phyloP scores from a whole-genome alignment of 2,888 invertebrate species.

The Drosophila recens region DNA sequence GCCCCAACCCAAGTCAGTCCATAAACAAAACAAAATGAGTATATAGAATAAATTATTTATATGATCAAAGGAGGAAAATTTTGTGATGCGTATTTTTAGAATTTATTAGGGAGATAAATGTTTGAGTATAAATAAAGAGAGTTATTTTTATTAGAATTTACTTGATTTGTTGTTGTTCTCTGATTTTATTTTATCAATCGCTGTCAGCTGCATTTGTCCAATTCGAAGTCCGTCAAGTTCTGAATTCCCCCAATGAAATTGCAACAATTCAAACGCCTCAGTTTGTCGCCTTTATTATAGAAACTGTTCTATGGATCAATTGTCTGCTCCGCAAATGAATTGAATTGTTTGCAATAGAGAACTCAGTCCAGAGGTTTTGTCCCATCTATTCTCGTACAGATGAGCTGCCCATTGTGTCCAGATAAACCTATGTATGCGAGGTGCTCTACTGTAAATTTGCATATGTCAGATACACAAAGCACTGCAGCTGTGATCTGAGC shows the following conservation, averaged over 20 bases:
- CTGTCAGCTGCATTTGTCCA: neutral
- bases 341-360: conserved; percentile 30
- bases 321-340: conserved; percentile 49
- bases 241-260: conserved; percentile 38
- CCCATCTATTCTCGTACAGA: conserved; percentile 37
- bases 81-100: neutral
- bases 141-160: neutral
- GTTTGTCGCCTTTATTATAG: conserved; percentile 11
- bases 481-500: conserved; percentile 3
- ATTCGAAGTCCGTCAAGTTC: neutral
- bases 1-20: neutral
- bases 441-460: conserved; percentile 44
- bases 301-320: conserved; percentile 29
- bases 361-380: neutral
- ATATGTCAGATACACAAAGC: conserved; percentile 45
- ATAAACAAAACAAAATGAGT: neutral
- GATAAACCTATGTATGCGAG: conserved; percentile 19
- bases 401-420: conserved; percentile 45
- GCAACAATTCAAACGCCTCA: conserved; percentile 34
- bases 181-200: neutral
- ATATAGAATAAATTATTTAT: conserved; percentile 13
- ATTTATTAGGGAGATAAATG: neutral
- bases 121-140: neutral
- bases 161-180: neutral
- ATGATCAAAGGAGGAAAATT: neutral